Evolutionary conservation across 2,797 vertebrate genomes (phyloP).

Genomic region (Acanthornis magna): DNA sequence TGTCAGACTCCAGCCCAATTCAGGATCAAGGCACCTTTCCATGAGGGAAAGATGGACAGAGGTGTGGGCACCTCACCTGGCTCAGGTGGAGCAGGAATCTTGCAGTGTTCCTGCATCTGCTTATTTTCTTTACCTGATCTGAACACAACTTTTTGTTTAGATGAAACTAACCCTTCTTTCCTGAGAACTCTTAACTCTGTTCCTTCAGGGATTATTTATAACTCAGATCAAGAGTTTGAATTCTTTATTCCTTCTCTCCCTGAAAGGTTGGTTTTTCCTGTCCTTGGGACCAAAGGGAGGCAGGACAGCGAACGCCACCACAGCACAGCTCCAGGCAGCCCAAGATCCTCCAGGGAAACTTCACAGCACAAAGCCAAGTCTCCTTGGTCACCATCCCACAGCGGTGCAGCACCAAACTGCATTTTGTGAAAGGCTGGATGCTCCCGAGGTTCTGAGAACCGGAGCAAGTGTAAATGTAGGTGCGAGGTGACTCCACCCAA

Average conservation of each 20-base stretch:
- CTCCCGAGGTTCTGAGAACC: neutral
- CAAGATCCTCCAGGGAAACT: neutral
- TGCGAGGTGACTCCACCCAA: neutral
- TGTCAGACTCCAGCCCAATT: neutral
- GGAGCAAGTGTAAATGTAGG: neutral
- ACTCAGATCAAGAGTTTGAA: neutral
- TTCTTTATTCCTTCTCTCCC: neutral
- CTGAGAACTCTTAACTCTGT: neutral
- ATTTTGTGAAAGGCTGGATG: neutral
- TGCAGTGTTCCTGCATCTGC: neutral
- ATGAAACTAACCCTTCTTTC: neutral
- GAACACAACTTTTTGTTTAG: neutral
- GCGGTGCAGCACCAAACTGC: neutral
- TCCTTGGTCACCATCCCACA: neutral
- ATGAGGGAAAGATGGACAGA: neutral
- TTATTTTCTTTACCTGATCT: neutral
- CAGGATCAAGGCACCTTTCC: neutral
- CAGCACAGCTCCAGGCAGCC: neutral
- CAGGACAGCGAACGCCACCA: neutral
- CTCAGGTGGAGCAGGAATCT: rapidly evolving
- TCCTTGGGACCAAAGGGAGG: neutral
- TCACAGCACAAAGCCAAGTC: neutral
- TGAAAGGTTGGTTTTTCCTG: neutral
- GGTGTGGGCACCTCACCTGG: neutral
- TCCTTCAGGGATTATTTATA: neutral